These are phyloP conservation scores for Chondrilla cf. caribensis DNA, from an alignment of 37 sponge, comb jelly and placozoan genomes.

Conservation along the genomic window DNA sequence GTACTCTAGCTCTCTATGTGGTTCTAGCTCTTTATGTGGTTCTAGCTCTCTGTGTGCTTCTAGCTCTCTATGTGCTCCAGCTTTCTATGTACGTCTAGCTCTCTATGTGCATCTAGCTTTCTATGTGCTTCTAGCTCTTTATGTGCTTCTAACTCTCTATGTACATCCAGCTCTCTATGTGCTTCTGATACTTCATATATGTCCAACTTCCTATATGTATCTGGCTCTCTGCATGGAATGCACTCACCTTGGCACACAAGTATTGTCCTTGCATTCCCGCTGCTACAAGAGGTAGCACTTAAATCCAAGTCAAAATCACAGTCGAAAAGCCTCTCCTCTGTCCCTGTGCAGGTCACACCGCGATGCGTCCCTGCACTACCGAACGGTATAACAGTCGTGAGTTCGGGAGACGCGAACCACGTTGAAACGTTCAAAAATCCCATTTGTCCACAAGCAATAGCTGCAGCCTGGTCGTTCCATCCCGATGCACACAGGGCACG, in stretches of 20 bases:
- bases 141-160: too few species aligned
- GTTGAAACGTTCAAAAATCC: background rate
- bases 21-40: too few species aligned
- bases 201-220: too few species aligned
- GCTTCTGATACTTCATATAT: too few species aligned
- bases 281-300: background rate
- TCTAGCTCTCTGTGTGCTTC: too few species aligned
- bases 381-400: background rate
- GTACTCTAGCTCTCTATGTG: too few species aligned
- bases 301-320: background rate
- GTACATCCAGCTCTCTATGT: too few species aligned
- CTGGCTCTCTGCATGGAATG: too few species aligned
- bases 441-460: background rate
- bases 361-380: background rate
- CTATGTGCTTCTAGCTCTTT: too few species aligned
- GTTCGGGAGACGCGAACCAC: background rate
- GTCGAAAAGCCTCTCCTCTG: background rate
- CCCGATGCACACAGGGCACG: background rate
- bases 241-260: slow-evolving; percentile 17
- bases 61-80: too few species aligned
- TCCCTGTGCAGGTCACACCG: background rate
- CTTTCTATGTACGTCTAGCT: too few species aligned
- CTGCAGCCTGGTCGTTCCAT: background rate
- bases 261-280: background rate
- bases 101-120: too few species aligned